phyloP scores from a whole-genome alignment of 2,113 vertebrate species.

The Leucopsar rothschildi region DNA sequence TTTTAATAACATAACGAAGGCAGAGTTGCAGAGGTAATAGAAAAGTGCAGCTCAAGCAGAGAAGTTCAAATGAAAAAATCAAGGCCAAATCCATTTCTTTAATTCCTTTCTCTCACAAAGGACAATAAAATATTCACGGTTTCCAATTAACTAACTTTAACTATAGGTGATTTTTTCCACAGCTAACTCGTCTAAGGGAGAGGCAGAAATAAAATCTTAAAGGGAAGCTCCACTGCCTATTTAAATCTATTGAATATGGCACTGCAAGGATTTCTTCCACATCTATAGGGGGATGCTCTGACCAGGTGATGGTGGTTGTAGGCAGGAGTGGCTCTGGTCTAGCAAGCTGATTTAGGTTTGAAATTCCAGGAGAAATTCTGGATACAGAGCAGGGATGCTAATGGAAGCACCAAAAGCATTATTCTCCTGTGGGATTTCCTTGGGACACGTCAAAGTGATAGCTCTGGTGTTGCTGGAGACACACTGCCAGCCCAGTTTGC shows the following conservation, averaged over 20 bases:
- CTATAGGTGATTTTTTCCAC: conserved; percentile 20
- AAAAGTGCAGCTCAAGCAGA: conserved; percentile 62
- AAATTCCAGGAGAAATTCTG: neutral
- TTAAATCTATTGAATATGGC: neutral
- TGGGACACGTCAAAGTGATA: neutral
- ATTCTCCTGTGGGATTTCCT: neutral
- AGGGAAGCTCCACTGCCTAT: neutral
- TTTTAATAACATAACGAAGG: conserved; percentile 61
- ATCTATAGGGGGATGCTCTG: neutral
- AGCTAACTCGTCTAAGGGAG: neutral
- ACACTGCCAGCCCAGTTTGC: neutral
- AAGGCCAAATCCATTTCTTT: conserved; percentile 59
- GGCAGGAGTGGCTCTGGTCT: neutral
- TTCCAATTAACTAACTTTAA: conserved; percentile 53
- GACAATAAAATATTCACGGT: conserved; percentile 41
- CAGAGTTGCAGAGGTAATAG: conserved; percentile 63
- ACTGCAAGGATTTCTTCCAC: neutral
- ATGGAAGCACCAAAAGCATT: neutral
- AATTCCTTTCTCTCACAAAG: conserved; percentile 47
- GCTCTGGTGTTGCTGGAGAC: neutral
- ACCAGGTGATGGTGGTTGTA: neutral
- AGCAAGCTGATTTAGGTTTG: neutral
- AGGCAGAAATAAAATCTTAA: conserved; percentile 2
- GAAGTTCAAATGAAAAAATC: conserved; percentile 67
- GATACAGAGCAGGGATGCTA: neutral